Evolutionary conservation across 92 coral and sea anemone genomes (phyloP), one percentile per base, ranked within the genome.

Genomic region (Porites evermanni): DNA sequence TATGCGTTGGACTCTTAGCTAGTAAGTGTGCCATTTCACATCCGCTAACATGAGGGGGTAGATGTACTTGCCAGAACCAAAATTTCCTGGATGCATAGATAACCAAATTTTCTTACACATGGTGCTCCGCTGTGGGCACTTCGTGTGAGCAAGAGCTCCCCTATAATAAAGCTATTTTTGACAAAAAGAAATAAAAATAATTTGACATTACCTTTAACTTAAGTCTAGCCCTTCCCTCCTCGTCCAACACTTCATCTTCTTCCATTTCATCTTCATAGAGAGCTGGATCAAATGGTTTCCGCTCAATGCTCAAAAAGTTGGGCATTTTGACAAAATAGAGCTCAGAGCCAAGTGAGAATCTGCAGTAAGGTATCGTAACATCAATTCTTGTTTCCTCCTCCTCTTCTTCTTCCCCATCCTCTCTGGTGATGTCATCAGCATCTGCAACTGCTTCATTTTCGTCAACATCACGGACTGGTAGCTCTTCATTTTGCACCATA

Each of bases 161-260:
- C 47, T 38, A 4, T 38, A 38, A 38, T 38, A 38, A 4, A 38
- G 47, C 47, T 38, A 38, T 38, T 4, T 38, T 38, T 38, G 47
- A 38, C 7, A 38, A 38, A 6, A 38, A 38, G 47, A 38, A 38
- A 38, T 38, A 38, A 38, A 38, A 38, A 38, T 38, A 38, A 38
- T 38, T 38, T 38, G 47, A 38, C 7, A 7, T 9, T 87, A 96
- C 99, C 97, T 94, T 97, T 12, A 97, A 92, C 70, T 97, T 97
- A 14, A 97, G 92, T 73, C 99, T 94, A 79, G 99, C 94, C 86
- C 98, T 87, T 71, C 99, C 99, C 73, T 97, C 99, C 51, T 97
- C 99, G 86, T 97, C 99, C 29, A 97, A 92, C 64, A 97, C 94
- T 71, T 97, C 99, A 78, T 97, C 99, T 79, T 97, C 99, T 68